phyloP scores from a whole-genome alignment of 2,888 invertebrate genomes.

The Tromatobia lineatoria region DNA sequence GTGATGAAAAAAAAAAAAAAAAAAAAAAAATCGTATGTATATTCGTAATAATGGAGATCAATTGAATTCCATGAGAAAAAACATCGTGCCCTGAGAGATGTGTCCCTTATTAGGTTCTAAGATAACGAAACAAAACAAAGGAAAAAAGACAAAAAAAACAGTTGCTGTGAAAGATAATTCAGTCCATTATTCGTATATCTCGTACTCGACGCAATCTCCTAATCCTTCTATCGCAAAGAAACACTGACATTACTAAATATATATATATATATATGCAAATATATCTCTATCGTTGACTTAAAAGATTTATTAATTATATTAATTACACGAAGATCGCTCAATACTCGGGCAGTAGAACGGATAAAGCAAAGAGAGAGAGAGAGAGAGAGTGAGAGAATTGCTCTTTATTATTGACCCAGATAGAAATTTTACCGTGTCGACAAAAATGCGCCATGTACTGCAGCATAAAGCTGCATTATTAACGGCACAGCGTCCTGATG shows the following conservation, averaged over 20 bases:
- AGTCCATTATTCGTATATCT: conserved; percentile 56
- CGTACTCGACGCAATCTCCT: conserved; percentile 37
- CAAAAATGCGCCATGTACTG: no score
- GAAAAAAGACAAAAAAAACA: conserved; percentile 31
- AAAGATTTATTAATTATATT: conserved; percentile 52
- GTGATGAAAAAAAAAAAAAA: conserved; percentile 14
- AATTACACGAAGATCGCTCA: conserved; percentile 49
- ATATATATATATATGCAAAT: conserved; percentile 29
- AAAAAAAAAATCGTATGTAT: conserved; percentile 71
- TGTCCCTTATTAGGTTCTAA: conserved; percentile 75
- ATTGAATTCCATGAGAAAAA: conserved; percentile 74
- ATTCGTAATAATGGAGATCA: conserved; percentile 77
- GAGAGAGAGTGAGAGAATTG: conserved; percentile 18
- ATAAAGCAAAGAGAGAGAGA: conserved; percentile 18
- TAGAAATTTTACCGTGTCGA: no score
- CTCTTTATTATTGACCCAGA: conserved; percentile 46
- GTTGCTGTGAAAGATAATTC: conserved; percentile 66
- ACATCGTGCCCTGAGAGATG: conserved; percentile 57
- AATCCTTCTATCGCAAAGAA: conserved; percentile 40
- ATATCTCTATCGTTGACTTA: conserved; percentile 46
- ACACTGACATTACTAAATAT: conserved; percentile 10
- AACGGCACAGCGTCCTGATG: no score
- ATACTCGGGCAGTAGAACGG: conserved; percentile 26
- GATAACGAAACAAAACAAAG: conserved; percentile 66
- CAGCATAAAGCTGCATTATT: no score